Evolutionary conservation across 2,888 invertebrate species (phyloP), one percentile per base, ranked within the genome.

Genomic region (Eubasilissa splendida): DNA sequence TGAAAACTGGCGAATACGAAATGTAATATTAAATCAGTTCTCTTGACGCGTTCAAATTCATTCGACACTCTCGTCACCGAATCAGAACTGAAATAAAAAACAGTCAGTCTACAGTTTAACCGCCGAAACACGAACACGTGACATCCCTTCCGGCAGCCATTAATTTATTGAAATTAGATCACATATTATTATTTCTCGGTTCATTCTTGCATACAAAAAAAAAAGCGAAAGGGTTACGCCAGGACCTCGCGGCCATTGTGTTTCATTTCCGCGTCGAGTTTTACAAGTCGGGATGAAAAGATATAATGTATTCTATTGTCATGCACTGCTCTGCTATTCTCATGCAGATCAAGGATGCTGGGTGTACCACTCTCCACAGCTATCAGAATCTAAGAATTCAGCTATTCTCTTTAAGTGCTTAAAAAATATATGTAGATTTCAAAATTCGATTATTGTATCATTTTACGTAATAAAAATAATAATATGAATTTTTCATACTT

Each of bases 141-240:
- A 33, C 33, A 50, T 75, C 76, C 76, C 76, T 52, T 53, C 63
- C 74, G 33, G 74, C 70, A 53, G 53, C 65, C 50, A 58, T 66
- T 83, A 83, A 82, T 82, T 82, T 83, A 83, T 83, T 83, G 83
- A 83, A 83, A 83, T 83, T 83, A 83, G 83, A 83, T 83, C 83
- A 83, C 77, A 70, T 77, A 74, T 74, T 81, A 50, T 74, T 66
- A 79, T 80, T 80, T 70, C 54, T 80, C 63, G 10, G 54, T 33
- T 31, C 71, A 33, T 31, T 71, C 71, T 58, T 74, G 74, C 59
- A 59, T 70, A 56, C 50, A 22, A 80, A 42, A 81, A 22, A 80
- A 42, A 81, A 78, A 76, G 33, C n/a, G 79, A 73, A 82, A 83
- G 83, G 82, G 82, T 82, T 82, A 66, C 75, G 77, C 14, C 12